These are phyloP conservation scores for Arion vulgaris DNA, from an alignment of 1,140 invertebrate genomes.

Conservation along the genomic window DNA sequence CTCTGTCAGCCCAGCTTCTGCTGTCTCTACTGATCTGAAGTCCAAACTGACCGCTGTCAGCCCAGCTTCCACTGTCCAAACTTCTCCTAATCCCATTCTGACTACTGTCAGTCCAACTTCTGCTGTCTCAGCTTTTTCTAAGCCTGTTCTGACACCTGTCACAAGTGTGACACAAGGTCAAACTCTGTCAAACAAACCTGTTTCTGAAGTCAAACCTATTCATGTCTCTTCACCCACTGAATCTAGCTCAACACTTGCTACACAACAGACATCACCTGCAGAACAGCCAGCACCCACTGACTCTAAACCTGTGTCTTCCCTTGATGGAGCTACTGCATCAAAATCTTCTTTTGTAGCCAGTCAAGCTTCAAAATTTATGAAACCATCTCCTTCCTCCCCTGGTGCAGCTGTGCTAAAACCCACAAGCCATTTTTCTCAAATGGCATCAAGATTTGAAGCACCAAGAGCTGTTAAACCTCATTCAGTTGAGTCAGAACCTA, in stretches of 20 bases:
- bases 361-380: constrained; percentile 38
- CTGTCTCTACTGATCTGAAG: too few species aligned
- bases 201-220: too few species aligned
- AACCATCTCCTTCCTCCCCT: constrained; percentile 14
- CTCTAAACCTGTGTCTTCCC: constrained; percentile 3
- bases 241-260: too few species aligned
- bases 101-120: not conserved
- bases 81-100: not conserved
- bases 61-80: not conserved
- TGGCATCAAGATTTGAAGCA: constrained; percentile 37
- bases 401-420: constrained; percentile 10
- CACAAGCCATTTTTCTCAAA: not conserved
- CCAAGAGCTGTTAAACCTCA: not conserved
- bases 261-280: too few species aligned
- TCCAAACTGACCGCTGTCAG: not conserved
- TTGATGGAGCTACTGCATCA: not conserved
- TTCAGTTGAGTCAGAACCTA: not conserved
- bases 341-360: constrained; percentile 34
- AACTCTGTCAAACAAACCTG: too few species aligned
- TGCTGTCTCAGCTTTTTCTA: too few species aligned
- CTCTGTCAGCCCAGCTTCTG: too few species aligned
- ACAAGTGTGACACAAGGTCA: too few species aligned
- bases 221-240: too few species aligned
- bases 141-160: too few species aligned
- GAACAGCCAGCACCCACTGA: not conserved